phyloP scores from a whole-genome alignment of 1,140 invertebrate species.

The Oryctes rhinoceros region DNA sequence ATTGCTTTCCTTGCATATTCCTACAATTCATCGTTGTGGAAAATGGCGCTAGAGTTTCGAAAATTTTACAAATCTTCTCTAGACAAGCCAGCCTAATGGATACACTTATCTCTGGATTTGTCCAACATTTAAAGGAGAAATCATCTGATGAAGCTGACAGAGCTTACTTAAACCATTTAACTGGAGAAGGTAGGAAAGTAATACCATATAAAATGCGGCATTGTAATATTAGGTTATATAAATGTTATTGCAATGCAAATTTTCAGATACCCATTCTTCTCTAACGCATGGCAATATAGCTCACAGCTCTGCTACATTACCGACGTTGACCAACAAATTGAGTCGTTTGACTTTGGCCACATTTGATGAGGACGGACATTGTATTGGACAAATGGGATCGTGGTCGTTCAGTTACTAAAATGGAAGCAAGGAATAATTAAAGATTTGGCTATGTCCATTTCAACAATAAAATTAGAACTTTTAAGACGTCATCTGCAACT shows the following conservation, averaged over 20 bases:
- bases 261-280: conserved; percentile 63
- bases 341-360: conserved; percentile 86
- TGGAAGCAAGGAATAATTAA: neutral
- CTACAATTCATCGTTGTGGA: conserved; percentile 85
- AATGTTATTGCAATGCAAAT: neutral
- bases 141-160: conserved; percentile 60
- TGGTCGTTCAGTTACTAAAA: conserved; percentile 73
- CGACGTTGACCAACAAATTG: conserved; percentile 82
- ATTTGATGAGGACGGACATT: conserved; percentile 85
- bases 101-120: conserved; percentile 86
- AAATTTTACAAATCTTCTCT: conserved; percentile 88
- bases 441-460: neutral
- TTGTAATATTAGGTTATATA: too few relatives aligned
- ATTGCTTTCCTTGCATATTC: conserved; percentile 90
- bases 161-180: conserved; percentile 51
- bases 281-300: conserved; percentile 59
- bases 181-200: conserved; percentile 29
- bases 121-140: conserved; percentile 73
- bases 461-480: too few relatives aligned
- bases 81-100: conserved; percentile 93
- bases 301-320: conserved; percentile 51
- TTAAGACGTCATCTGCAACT: too few relatives aligned
- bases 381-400: conserved; percentile 78
- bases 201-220: neutral
- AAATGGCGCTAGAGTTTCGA: conserved; percentile 84